Conservation (phyloP, 2,888 invertebrate species). For the Spatulosminthurus flaviceps region DNA sequence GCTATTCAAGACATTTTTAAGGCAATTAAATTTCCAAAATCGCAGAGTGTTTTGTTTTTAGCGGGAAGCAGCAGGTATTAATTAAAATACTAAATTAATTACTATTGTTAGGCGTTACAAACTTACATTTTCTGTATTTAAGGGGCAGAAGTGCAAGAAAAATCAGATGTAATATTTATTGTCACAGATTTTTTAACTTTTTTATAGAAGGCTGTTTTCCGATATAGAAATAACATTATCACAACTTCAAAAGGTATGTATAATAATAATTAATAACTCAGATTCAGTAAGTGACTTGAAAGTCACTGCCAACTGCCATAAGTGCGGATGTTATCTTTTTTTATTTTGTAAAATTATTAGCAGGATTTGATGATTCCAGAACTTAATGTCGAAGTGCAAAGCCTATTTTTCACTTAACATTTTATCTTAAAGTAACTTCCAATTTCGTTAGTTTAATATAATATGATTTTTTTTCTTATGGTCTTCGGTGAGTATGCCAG, state of each 20-base stretch:
- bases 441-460: no score
- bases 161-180: constrained; percentile 10
- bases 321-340: background rate
- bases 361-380: background rate
- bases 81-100: background rate
- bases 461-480: no score
- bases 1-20: no score
- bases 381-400: background rate
- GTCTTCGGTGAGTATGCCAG: no score
- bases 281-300: background rate
- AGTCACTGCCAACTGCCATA: background rate
- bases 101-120: background rate
- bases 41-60: no score
- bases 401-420: no score
- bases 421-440: no score
- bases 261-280: background rate
- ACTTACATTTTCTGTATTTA: constrained; percentile 1
- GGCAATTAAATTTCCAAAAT: no score
- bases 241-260: background rate
- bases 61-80: background rate
- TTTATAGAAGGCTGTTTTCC: background rate
- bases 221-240: background rate
- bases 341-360: background rate
- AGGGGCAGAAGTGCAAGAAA: background rate
- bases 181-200: constrained; percentile 14